Conservation (phyloP, 2,113 vertebrate genomes). For the Actinemys pallida region DNA sequence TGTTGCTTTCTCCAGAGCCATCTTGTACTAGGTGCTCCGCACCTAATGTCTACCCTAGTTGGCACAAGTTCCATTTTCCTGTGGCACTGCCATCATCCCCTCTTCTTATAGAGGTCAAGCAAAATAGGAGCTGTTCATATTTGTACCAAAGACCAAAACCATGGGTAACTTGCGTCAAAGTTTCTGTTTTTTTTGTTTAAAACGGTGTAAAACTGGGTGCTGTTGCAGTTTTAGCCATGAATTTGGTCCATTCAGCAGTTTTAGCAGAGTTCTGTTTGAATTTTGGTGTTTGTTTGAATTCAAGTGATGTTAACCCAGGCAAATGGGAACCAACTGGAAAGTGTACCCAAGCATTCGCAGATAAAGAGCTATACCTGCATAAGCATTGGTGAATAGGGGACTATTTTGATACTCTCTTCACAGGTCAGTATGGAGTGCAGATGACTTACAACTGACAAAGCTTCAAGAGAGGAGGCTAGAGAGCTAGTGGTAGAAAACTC, state of each 20-base stretch:
- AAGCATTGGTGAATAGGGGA: neutral
- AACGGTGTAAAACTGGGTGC: neutral
- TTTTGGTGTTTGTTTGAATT: neutral
- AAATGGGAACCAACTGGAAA: neutral
- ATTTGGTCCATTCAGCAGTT: neutral
- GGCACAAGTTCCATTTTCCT: neutral
- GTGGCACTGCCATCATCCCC: neutral
- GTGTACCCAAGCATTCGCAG: neutral
- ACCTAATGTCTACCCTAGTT: neutral
- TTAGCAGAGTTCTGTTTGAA: neutral
- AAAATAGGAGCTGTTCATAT: neutral
- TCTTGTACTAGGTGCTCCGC: neutral
- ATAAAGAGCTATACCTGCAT: neutral
- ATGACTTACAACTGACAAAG: neutral
- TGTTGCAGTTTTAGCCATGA: neutral
- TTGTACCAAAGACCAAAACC: neutral
- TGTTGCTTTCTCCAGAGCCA: neutral
- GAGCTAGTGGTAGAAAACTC: neutral
- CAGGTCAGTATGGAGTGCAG: neutral
- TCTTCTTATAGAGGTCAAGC: neutral
- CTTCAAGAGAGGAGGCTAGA: neutral
- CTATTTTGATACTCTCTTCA: neutral
- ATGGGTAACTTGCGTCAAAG: neutral
- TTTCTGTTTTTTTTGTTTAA: neutral
- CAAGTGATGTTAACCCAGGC: neutral